A percentile compares a stretch with the other conserved stretches of the same genome.
These are phyloP conservation scores for Diadegma fenestrale DNA, from an alignment of 2,888 invertebrate genomes.

Conservation along the genomic window DNA sequence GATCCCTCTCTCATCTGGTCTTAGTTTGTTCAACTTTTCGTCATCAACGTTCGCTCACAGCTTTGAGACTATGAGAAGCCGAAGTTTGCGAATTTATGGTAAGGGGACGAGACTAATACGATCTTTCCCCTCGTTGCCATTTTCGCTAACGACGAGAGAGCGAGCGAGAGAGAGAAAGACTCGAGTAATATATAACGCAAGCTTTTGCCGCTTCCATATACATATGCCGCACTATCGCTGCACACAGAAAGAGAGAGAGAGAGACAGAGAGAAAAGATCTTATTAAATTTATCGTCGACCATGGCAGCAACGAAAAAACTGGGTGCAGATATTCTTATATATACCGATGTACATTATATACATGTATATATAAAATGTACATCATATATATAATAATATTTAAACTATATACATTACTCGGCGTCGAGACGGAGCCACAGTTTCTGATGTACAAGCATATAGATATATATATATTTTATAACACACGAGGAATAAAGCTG, in stretches of 20 bases:
- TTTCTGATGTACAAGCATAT: slow-evolving; percentile 22
- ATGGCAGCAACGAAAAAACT: slow-evolving; percentile 48
- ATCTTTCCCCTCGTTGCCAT: slow-evolving; percentile 40
- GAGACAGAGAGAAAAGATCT: slow-evolving; percentile 35
- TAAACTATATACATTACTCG: slow-evolving; percentile 38
- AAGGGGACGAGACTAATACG: slow-evolving; percentile 56
- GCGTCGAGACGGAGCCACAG: slow-evolving; percentile 35
- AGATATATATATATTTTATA: slow-evolving; percentile 35
- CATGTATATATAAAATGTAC: slow-evolving; percentile 19
- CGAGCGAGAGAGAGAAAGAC: slow-evolving; percentile 19
- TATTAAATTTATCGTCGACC: slow-evolving; percentile 63
- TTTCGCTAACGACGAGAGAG: slow-evolving; percentile 43
- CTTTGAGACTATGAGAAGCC: slow-evolving; percentile 51
- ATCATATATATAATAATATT: slow-evolving; percentile 34
- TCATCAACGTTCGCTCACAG: slow-evolving; percentile 46
- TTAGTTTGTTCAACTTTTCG: slow-evolving; percentile 66
- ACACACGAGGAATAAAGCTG: slow-evolving; percentile 53
- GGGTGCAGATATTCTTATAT: slow-evolving; percentile 50
- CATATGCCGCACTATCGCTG: slow-evolving; percentile 13
- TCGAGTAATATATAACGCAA: slow-evolving; percentile 27
- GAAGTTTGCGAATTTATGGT: slow-evolving; percentile 63
- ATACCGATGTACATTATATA: slow-evolving; percentile 41
- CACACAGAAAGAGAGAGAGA: slow-evolving; percentile 9
- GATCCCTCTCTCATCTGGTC: slow-evolving; percentile 32
- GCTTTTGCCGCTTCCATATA: slow-evolving; percentile 42